Conservation (phyloP, 2,888 invertebrate genomes). For the Fragum sueziense region DNA sequence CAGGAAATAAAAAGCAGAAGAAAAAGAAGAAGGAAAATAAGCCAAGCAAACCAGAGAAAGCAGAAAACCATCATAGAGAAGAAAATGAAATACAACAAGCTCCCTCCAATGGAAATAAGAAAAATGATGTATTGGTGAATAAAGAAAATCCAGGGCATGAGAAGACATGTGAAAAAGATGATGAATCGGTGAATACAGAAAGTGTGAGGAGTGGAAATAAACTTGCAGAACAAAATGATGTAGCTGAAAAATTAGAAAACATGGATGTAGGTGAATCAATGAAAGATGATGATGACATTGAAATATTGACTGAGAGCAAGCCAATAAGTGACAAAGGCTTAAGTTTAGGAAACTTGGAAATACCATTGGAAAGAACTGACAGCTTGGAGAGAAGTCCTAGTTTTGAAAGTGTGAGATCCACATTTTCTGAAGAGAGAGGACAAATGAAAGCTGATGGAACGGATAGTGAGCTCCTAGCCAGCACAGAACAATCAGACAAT, state of each 20-base stretch:
- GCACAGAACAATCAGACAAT: constrained; percentile 19
- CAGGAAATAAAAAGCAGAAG: not conserved
- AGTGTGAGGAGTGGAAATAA: not conserved
- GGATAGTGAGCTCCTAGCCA: constrained; percentile 15
- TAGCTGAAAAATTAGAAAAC: not conserved
- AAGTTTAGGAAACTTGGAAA: not conserved
- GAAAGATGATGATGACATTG: not conserved
- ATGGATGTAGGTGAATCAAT: not conserved
- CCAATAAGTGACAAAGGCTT: not conserved
- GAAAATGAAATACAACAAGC: no score
- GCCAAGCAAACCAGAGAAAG: not conserved
- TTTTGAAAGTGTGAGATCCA: constrained; percentile 14
- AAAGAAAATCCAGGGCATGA: not conserved
- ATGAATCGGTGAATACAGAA: not conserved
- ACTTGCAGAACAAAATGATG: not conserved
- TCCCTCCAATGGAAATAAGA: no score
- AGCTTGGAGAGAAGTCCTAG: constrained; percentile 11
- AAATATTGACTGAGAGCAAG: not conserved
- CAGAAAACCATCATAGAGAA: not conserved
- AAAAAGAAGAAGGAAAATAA: not conserved
- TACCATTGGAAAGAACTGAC: not conserved
- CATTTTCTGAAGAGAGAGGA: constrained; percentile 9
- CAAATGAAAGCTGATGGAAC: not conserved
- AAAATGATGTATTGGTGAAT: not conserved
- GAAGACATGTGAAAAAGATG: not conserved